These are phyloP conservation scores for Zaprionus capensis DNA, from an alignment of 1,140 invertebrate species.

Conservation along the genomic window DNA sequence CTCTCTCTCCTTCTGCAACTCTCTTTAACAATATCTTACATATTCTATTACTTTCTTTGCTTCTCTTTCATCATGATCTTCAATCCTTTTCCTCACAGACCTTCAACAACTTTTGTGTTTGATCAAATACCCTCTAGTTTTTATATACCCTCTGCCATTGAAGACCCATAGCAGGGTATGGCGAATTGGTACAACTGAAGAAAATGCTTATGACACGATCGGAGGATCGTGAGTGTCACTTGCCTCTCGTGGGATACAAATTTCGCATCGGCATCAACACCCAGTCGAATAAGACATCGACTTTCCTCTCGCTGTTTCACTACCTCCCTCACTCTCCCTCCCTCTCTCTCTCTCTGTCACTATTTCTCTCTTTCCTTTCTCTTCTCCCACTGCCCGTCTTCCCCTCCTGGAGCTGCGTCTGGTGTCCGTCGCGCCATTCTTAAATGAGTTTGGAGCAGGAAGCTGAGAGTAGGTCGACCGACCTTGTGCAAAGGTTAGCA, in stretches of 20 bases:
- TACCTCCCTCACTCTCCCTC: not conserved
- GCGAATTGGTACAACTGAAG: constrained; percentile 9
- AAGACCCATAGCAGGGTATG: not conserved
- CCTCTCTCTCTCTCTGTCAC: not conserved
- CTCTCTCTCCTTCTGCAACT: too few relatives aligned
- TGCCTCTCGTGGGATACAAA: constrained; percentile 46
- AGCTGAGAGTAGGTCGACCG: constrained; percentile 37
- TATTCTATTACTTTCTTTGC: too few relatives aligned
- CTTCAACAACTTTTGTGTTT: too few relatives aligned
- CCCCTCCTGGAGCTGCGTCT: not conserved
- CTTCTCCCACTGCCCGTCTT: not conserved
- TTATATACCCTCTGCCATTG: not conserved
- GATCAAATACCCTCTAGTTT: not conserved
- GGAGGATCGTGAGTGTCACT: constrained; percentile 50
- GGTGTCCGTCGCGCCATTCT: constrained; percentile 3
- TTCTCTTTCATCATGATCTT: not conserved
- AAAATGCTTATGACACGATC: constrained; percentile 67
- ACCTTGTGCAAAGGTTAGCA: constrained; percentile 50
- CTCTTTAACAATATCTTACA: too few relatives aligned
- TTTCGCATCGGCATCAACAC: constrained; percentile 34
- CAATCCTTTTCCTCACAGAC: not conserved
- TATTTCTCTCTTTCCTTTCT: not conserved
- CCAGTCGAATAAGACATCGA: constrained; percentile 38
- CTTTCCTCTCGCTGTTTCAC: not conserved
- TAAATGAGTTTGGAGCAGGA: not conserved